Conservation (phyloP, 1,140 invertebrate species). For the Nylanderia fulva region DNA sequence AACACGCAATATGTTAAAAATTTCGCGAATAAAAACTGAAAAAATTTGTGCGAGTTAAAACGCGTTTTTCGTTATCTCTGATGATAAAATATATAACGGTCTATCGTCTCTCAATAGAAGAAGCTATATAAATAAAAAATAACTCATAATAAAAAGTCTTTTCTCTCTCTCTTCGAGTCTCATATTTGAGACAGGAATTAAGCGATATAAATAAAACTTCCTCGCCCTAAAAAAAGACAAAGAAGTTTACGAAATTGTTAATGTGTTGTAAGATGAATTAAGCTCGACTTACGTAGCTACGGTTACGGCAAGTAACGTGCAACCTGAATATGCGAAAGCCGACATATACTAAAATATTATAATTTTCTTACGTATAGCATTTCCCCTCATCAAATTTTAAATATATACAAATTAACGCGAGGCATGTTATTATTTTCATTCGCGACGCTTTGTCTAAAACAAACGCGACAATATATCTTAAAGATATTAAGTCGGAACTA, state of each 20-base stretch:
- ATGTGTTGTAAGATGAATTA: not conserved
- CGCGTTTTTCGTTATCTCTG: conserved; percentile 7
- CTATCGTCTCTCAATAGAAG: not conserved
- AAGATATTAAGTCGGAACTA: conserved; percentile 27
- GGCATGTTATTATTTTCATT: not conserved
- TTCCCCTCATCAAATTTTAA: not conserved
- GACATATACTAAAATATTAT: not conserved
- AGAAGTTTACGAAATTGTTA: not conserved
- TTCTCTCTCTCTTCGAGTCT: no score
- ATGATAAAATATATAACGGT: conserved; percentile 11
- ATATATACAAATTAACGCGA: not conserved
- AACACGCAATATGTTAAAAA: not conserved
- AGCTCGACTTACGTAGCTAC: not conserved
- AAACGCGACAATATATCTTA: not conserved
- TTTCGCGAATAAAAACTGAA: not conserved
- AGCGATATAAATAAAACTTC: not conserved
- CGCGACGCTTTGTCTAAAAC: not conserved
- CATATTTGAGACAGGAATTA: not conserved
- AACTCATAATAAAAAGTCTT: not conserved
- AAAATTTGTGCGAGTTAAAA: not conserved
- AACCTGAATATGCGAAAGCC: not conserved
- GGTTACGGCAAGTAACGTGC: not conserved
- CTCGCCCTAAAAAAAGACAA: not conserved
- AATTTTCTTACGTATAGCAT: not conserved
- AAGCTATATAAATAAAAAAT: conserved; percentile 30